Percentiles rank a stretch among this genome's conserved stretches.
phyloP scores from a whole-genome alignment of 2,888 invertebrate species.

The Aphodius sticticus region DNA sequence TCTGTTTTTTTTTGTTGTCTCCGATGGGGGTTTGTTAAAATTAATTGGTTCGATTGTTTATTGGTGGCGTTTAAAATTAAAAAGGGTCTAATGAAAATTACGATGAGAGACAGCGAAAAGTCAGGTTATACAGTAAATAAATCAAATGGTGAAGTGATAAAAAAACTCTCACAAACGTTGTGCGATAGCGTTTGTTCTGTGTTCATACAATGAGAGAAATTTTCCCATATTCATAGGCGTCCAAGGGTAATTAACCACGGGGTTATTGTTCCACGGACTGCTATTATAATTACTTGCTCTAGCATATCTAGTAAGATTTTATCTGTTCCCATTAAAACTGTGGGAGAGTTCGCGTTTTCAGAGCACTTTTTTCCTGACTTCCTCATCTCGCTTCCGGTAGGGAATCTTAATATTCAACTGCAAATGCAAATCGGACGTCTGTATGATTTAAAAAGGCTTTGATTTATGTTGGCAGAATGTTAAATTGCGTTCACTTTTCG shows the following conservation, averaged over 20 bases:
- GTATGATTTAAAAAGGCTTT: background rate
- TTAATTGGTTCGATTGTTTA: background rate
- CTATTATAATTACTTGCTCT: conserved; percentile 4
- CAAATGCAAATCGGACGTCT: background rate
- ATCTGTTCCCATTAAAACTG: background rate
- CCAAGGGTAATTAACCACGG: background rate
- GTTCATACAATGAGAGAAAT: background rate
- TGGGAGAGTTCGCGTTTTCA: background rate
- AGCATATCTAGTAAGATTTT: conserved; percentile 4
- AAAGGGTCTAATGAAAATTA: background rate
- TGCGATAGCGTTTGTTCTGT: too few relatives aligned
- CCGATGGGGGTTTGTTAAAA: background rate
- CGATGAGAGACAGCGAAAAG: too few relatives aligned
- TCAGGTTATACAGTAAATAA: background rate
- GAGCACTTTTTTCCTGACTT: background rate
- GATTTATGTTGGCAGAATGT: background rate
- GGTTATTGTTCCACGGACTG: background rate
- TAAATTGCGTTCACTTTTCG: background rate
- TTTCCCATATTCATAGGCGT: conserved; percentile 4
- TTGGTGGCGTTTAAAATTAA: background rate
- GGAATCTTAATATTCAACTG: background rate
- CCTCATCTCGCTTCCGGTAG: background rate
- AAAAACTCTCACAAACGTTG: background rate
- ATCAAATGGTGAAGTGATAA: background rate
- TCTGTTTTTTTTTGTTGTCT: background rate